These are phyloP conservation scores for Drosophila ercepeae DNA, from an alignment of 1,140 invertebrate genomes.

Conservation along the genomic window DNA sequence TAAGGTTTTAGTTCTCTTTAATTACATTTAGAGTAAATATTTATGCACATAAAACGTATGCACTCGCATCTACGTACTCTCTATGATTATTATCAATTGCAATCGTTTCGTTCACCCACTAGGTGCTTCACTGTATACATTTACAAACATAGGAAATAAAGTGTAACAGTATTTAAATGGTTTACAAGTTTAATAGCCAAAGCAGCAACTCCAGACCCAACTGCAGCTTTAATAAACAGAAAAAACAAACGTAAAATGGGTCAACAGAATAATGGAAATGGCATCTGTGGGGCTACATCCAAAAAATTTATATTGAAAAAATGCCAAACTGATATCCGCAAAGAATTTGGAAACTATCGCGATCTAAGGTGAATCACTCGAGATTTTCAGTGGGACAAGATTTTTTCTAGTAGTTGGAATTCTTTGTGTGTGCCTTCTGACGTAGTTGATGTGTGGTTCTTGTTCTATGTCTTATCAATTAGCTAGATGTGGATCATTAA, in stretches of 20 bases:
- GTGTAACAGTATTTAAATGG: conserved; percentile 25
- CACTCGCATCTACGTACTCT: conserved; percentile 55
- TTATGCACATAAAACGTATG: conserved; percentile 56
- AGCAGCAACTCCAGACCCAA: conserved; percentile 9
- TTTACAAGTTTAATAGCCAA: conserved; percentile 19
- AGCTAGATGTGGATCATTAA: conserved; percentile 60
- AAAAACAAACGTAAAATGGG: conserved; percentile 8
- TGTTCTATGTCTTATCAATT: conserved; percentile 64
- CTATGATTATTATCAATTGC: conserved; percentile 72
- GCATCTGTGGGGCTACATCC: conserved; percentile 19
- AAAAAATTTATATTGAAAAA: conserved; percentile 2
- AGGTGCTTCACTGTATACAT: conserved; percentile 32
- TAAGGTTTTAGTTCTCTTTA: conserved; percentile 63
- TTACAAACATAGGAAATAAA: conserved; percentile 41
- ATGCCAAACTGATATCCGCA: conserved; percentile 43
- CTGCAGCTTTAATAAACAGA: conserved; percentile 15
- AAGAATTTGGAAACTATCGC: conserved; percentile 1
- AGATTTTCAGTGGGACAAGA: conserved; percentile 19
- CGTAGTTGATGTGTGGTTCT: conserved; percentile 49
- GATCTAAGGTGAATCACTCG: conserved; percentile 8
- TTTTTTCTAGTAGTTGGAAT: conserved; percentile 56
- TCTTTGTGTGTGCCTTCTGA: conserved; percentile 33
- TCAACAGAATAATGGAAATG: conserved; percentile 39
- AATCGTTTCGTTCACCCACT: conserved; percentile 54
- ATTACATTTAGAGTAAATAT: conserved; percentile 79